These are phyloP conservation scores for Conistra vaccinii DNA, from an alignment of 2,888 invertebrate species.

Conservation along the genomic window DNA sequence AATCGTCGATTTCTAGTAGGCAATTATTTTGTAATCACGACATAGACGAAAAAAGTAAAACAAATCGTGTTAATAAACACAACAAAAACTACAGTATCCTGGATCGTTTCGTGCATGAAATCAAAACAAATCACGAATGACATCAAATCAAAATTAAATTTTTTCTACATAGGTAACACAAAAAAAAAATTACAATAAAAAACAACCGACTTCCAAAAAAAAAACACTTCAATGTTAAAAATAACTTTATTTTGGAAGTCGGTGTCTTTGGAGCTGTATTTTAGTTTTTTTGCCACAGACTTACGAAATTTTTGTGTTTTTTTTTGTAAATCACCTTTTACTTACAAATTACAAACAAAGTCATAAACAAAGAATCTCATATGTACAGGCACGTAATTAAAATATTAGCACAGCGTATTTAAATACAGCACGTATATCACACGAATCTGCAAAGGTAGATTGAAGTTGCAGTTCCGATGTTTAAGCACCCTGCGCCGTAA, in stretches of 20 bases:
- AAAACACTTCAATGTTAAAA: no score
- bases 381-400: constrained; percentile 23
- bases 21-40: constrained; percentile 13
- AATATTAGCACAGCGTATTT: constrained; percentile 28
- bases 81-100: not conserved
- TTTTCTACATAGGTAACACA: no score
- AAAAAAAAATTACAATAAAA: no score
- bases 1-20: not conserved
- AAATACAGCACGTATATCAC: constrained; percentile 15
- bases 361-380: not conserved
- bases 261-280: no score
- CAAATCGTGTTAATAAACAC: not conserved
- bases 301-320: no score
- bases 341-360: no score
- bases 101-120: constrained; percentile 1
- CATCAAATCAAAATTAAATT: not conserved
- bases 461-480: constrained; percentile 28
- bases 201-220: no score
- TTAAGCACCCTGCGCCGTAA: constrained; percentile 31
- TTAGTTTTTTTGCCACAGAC: no score
- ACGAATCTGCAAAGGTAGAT: constrained; percentile 24
- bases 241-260: no score
- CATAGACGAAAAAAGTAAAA: not conserved
- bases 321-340: no score
- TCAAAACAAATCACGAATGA: constrained; percentile 14